Conservation (phyloP, 2,888 invertebrate species). For the Drosophila aldrichi region DNA sequence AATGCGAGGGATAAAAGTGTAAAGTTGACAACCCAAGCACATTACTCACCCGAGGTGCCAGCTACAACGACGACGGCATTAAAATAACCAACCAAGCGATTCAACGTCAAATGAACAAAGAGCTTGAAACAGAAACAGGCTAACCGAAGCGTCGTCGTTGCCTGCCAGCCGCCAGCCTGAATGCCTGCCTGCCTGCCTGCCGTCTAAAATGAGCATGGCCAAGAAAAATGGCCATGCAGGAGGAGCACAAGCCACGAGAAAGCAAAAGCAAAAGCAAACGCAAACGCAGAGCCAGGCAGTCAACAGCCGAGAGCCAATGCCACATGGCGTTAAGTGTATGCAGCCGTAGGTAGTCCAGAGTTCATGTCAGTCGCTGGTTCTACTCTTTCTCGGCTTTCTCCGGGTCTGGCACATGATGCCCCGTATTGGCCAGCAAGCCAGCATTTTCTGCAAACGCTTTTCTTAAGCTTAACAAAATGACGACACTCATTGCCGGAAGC, state of each 20-base stretch:
- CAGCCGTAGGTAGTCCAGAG: conserved; percentile 57
- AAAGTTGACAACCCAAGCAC: conserved; percentile 81
- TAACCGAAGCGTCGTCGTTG: conserved; percentile 34
- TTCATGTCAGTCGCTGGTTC: conserved; percentile 46
- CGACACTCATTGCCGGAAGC: conserved; percentile 74
- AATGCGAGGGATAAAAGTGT: conserved; percentile 80
- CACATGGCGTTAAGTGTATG: conserved; percentile 52
- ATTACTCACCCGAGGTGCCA: conserved; percentile 81
- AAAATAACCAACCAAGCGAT: conserved; percentile 77
- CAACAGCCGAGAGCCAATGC: conserved; percentile 20
- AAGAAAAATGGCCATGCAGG: conserved; percentile 75
- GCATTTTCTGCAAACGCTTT: conserved; percentile 63
- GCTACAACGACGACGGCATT: conserved; percentile 63
- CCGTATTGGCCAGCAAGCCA: conserved; percentile 25
- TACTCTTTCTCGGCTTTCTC: conserved; percentile 21
- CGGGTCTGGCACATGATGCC: conserved; percentile 52
- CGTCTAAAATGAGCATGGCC: conserved; percentile 68
- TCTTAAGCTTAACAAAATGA: conserved; percentile 63
- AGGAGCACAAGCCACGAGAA: conserved; percentile 22
- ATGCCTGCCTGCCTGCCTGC: neutral
- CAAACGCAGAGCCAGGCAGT: conserved; percentile 3
- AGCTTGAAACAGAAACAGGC: conserved; percentile 62
- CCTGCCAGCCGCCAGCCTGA: neutral
- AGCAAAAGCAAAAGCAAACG: neutral
- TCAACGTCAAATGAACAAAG: conserved; percentile 76